phyloP scores from a whole-genome alignment of 2,888 invertebrate species.

The Oscheius sp. region DNA sequence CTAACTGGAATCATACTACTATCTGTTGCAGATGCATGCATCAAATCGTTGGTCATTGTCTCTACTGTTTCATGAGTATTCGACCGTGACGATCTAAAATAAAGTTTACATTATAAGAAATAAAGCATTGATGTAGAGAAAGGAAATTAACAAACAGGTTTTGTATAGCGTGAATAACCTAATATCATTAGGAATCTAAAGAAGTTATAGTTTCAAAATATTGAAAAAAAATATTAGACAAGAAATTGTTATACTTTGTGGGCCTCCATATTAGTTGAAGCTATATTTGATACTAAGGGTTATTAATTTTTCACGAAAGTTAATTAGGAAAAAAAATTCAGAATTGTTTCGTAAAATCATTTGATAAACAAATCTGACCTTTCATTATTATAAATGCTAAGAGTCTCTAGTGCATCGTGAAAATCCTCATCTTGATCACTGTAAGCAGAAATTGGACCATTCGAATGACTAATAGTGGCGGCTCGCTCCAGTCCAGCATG shows the following conservation, averaged over 20 bases:
- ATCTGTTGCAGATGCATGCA: background rate
- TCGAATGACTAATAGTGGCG: constrained; percentile 73
- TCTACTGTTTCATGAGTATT: constrained; percentile 1
- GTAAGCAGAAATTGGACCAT: constrained; percentile 51
- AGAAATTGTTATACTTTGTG: no score
- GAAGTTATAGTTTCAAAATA: no score
- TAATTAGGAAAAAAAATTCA: background rate
- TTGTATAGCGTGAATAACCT: no score
- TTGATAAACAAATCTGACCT: background rate
- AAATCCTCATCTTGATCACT: constrained; percentile 75
- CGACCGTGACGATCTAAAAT: constrained; percentile 10
- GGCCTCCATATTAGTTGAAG: no score
- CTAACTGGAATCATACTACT: background rate
- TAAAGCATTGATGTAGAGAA: no score
- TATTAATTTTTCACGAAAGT: no score
- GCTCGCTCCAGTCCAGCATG: constrained; percentile 90
- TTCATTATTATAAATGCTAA: constrained; percentile 20
- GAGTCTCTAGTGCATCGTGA: constrained; percentile 76
- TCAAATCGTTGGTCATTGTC: background rate
- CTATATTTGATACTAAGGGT: no score
- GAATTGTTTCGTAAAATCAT: background rate
- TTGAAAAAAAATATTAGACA: no score
- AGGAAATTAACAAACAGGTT: no score
- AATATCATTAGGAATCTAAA: no score
- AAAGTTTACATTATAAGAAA: background rate